A percentile compares a stretch with the other conserved stretches of the same genome.
Conservation (phyloP, 2,113 vertebrate species). For the Tamias sibiricus region DNA sequence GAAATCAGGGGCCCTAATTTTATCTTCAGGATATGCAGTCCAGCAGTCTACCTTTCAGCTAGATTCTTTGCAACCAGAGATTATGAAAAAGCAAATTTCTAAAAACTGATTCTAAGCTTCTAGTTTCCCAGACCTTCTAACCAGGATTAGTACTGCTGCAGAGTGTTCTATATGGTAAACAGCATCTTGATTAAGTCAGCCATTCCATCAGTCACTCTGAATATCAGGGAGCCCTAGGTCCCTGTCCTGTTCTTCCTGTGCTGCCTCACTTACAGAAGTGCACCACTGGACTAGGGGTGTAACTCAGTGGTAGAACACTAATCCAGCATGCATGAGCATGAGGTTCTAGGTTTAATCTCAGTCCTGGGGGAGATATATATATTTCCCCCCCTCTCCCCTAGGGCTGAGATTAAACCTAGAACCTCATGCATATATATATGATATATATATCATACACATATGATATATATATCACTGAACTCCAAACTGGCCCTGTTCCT, state of each 20-base stretch:
- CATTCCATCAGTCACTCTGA: background rate
- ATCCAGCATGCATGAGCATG: background rate
- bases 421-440: too few species aligned
- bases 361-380: too few species aligned
- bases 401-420: too few species aligned
- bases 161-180: background rate
- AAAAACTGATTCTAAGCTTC: background rate
- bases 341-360: background rate
- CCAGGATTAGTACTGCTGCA: background rate
- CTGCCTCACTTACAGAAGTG: background rate
- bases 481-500: background rate
- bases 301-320: background rate
- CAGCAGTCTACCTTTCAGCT: background rate
- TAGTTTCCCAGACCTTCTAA: background rate
- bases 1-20: slow-evolving; percentile 1
- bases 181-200: background rate
- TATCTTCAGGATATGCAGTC: background rate
- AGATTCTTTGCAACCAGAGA: background rate
- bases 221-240: background rate
- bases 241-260: background rate
- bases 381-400: too few species aligned
- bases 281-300: background rate
- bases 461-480: background rate
- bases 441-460: too few species aligned
- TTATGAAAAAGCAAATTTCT: background rate